Conservation (phyloP, 2,113 vertebrate species). For the Maccullochella peelii region DNA sequence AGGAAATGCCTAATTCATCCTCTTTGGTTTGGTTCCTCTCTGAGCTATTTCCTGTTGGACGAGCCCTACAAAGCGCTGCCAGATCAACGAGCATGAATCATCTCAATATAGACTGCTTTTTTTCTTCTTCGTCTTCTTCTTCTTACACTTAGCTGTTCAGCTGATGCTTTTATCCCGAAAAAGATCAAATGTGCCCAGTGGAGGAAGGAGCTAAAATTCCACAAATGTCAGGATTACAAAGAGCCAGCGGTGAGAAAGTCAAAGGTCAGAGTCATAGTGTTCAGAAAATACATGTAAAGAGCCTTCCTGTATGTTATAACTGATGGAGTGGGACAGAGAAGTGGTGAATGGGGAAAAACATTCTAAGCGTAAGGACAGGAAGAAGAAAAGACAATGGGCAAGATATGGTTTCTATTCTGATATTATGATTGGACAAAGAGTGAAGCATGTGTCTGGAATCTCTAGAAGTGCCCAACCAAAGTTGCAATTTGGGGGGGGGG, state of each 20-base stretch:
- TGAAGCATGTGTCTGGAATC: background rate
- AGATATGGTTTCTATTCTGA: constrained; percentile 19
- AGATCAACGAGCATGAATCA: constrained; percentile 73
- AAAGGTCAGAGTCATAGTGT: constrained; percentile 30
- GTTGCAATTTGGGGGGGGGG: background rate
- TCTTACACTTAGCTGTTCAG: constrained; percentile 39
- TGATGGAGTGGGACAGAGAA: background rate
- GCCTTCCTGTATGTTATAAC: background rate
- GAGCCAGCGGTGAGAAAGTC: constrained; percentile 37
- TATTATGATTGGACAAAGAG: background rate
- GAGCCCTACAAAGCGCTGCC: constrained; percentile 50
- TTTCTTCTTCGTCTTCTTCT: background rate
- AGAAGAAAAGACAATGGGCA: background rate
- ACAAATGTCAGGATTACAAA: constrained; percentile 17
- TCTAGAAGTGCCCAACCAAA: too few relatives aligned
- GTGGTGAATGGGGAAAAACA: background rate
- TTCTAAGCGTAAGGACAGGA: background rate
- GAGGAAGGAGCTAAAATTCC: constrained; percentile 26
- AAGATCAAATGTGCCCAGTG: constrained; percentile 17
- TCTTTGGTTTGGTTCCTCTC: constrained; percentile 70
- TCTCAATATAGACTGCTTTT: constrained; percentile 20
- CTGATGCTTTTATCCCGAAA: constrained; percentile 47
- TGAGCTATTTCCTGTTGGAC: constrained; percentile 77
- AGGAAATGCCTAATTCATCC: constrained; percentile 80
- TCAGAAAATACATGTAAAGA: background rate